Percentiles rank a stretch among this genome's conserved stretches.
Conservation (phyloP, 2,113 vertebrate genomes). For the Halcyon senegalensis region DNA sequence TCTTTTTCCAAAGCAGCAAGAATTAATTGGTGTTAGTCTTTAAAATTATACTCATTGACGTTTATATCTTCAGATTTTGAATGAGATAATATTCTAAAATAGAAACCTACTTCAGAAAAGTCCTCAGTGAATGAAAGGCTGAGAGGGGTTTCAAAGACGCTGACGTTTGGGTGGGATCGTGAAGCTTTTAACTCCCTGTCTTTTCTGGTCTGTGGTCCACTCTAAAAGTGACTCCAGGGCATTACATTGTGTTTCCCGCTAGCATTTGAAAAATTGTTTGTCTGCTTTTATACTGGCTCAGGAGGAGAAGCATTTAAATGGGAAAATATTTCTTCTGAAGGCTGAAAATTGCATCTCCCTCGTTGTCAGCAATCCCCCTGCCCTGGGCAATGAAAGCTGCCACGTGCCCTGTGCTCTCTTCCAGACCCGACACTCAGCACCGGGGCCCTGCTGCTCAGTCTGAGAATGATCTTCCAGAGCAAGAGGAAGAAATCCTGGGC, state of each 20-base stretch:
- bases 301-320: neutral
- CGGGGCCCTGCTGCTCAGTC: slow-evolving; percentile 82
- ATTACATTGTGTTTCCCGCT: neutral
- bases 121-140: neutral
- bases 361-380: neutral
- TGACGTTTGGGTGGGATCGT: neutral
- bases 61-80: neutral
- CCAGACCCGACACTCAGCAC: slow-evolving; percentile 89
- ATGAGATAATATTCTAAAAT: neutral
- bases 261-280: neutral
- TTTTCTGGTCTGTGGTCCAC: neutral
- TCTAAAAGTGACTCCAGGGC: neutral
- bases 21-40: neutral
- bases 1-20: neutral
- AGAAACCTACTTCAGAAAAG: neutral
- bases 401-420: slow-evolving; percentile 4
- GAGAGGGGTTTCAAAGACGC: neutral
- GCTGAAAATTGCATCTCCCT: neutral
- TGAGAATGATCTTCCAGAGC: slow-evolving; percentile 88
- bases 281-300: neutral
- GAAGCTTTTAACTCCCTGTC: neutral
- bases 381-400: neutral
- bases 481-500: slow-evolving; percentile 95
- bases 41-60: neutral
- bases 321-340: neutral